Base-by-base conservation (phyloP, 2,113 vertebrate genomes). In the Amphiprion percula region DNA sequence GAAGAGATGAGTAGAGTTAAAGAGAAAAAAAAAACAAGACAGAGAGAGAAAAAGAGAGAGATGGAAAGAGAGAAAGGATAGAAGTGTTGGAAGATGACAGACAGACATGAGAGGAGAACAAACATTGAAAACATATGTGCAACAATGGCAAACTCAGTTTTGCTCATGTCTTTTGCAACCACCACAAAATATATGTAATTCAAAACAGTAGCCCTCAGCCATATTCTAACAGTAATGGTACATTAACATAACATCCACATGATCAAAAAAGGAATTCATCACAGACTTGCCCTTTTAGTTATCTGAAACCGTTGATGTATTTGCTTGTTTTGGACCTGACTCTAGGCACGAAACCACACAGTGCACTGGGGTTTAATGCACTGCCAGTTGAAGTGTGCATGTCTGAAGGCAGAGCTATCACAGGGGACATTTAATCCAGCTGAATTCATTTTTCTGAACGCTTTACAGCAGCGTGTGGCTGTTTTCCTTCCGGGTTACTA, bases 391-490 rank as follows among this genome's bases (percentile, higher is more conserved):
- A 77, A 53, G 63, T 62, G 63, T 72, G 71, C 56, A 68, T 17
- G 6, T 70, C 52, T 80, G 68, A 30, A 78, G 69, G 79, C 23
- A 26, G 21, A 47, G 46, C 55, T 68, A 49, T 71, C 66, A 55
- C 60, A 56, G 55, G 59, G 67, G 55, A 79, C 68, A 79, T 61
- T 58, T 59, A 80, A 65, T 77, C 28, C 56, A 55, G 59, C 61
- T 64, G 39, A 85, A 80, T 77, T 70, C 17, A 9, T 79, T 67
- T 74, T 66, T 62, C 17, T 82, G n/a, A 70, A 71, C 56, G 30
- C 61, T 72, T 54, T 59, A 64, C 76, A 55, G 63, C 55, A 74
- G 58, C 55, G 50, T 62, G 24, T 10, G 15, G 41, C 53, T 26
- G 3, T 46, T 77, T 26, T 41, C 8, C 37, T 24, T 47, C 53